phyloP scores from a whole-genome alignment of 2,888 invertebrate species.

The Chymomyza amoena region DNA sequence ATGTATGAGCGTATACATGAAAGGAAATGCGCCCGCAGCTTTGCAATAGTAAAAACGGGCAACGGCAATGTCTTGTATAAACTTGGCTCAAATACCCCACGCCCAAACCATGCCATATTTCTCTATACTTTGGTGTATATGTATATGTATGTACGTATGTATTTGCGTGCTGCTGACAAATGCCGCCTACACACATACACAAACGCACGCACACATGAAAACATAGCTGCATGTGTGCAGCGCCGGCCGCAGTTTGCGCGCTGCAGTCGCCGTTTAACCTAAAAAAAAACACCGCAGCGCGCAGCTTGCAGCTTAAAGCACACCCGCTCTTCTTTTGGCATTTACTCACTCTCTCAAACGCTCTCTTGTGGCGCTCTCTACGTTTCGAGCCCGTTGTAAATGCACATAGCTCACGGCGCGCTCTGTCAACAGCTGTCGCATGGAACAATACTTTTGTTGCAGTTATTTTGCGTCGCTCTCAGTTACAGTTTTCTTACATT shows the following conservation, averaged over 20 bases:
- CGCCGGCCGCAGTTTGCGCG: conserved; percentile 47
- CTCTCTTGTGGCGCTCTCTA: conserved; percentile 17
- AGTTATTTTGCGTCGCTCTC: neutral
- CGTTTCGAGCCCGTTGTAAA: conserved; percentile 1
- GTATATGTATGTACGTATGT: neutral
- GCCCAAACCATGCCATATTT: conserved; percentile 47
- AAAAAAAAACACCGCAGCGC: conserved; percentile 35
- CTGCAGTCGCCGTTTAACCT: conserved; percentile 67
- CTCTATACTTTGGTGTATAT: conserved; percentile 56
- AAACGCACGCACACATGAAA: conserved; percentile 19
- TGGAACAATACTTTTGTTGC: neutral
- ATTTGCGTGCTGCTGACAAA: conserved; percentile 5
- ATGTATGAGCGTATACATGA: conserved; percentile 17
- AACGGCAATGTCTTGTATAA: neutral
- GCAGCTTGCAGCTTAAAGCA: neutral
- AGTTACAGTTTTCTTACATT: neutral
- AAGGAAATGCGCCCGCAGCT: neutral
- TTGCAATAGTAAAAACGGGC: conserved; percentile 52
- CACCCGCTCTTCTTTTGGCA: conserved; percentile 1
- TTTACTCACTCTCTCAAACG: conserved; percentile 25
- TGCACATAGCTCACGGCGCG: conserved; percentile 62
- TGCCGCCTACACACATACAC: conserved; percentile 58
- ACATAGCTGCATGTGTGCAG: conserved; percentile 42
- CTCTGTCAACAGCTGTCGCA: conserved; percentile 42
- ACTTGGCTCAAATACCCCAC: conserved; percentile 48